Conservation (phyloP, 2,888 invertebrate species). For the Mongoloraphidia duomilia region DNA sequence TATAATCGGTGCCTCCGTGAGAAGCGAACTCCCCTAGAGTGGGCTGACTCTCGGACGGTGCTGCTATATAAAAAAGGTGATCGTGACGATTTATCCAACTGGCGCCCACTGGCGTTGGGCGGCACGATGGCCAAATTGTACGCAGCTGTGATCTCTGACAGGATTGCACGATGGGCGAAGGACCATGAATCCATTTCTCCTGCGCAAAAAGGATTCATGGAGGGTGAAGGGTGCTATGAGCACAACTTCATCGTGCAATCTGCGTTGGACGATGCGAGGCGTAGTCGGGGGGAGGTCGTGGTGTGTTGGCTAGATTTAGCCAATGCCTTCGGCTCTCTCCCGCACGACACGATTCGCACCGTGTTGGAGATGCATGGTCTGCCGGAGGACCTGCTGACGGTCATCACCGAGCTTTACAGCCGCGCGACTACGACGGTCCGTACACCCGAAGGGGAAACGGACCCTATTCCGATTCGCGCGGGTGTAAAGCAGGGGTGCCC, state of each 20-base stretch:
- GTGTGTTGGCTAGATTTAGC: constrained; percentile 25
- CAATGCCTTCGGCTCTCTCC: constrained; percentile 26
- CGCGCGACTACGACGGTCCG: constrained; percentile 12
- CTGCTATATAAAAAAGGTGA: no score
- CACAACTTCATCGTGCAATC: constrained; percentile 24
- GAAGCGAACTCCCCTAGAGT: no score
- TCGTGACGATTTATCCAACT: no score
- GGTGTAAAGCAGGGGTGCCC: constrained; percentile 24
- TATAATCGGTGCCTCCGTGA: constrained; percentile 1
- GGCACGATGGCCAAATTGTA: no score
- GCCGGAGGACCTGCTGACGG: constrained; percentile 4
- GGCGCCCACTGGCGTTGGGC: no score
- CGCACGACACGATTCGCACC: constrained; percentile 19
- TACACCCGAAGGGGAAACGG: constrained; percentile 9
- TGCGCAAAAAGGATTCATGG: no score
- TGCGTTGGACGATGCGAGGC: constrained; percentile 16
- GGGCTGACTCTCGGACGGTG: no score
- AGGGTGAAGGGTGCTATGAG: constrained; percentile 22
- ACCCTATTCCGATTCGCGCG: constrained; percentile 15
- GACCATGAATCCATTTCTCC: no score
- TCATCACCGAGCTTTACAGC: constrained; percentile 12
- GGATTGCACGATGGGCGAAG: no score
- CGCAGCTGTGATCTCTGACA: no score
- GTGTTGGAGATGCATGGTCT: constrained; percentile 17
- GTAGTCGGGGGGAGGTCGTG: constrained; percentile 5